These are phyloP conservation scores for Netelia fuscicornis DNA, from an alignment of 2,888 invertebrate genomes.

Conservation along the genomic window DNA sequence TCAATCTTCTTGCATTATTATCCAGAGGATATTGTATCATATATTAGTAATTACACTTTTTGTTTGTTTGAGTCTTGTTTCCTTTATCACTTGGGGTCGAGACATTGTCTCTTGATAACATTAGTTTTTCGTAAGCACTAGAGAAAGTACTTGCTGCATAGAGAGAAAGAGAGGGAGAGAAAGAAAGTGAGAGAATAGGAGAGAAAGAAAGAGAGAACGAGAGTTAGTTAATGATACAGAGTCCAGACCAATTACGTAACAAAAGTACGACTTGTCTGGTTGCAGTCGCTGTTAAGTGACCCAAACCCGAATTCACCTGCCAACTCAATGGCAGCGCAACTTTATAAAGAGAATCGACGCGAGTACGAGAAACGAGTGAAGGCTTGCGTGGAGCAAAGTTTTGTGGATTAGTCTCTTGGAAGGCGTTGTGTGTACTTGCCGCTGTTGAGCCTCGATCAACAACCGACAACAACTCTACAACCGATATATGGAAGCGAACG, in stretches of 20 bases:
- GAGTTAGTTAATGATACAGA: constrained; percentile 22
- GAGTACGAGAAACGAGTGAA: constrained; percentile 99
- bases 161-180: constrained; percentile 31
- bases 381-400: constrained; percentile 99
- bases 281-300: constrained; percentile 99
- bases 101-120: not conserved
- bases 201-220: not conserved
- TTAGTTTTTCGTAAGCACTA: constrained; percentile 4
- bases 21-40: constrained; percentile 1
- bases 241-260: constrained; percentile 57
- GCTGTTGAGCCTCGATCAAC: constrained; percentile 72
- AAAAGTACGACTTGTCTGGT: constrained; percentile 82
- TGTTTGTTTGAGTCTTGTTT: not conserved
- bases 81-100: not conserved
- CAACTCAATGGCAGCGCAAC: constrained; percentile 99
- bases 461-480: constrained; percentile 76
- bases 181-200: constrained; percentile 9
- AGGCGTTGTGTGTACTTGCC: constrained; percentile 66
- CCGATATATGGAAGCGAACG: constrained; percentile 78
- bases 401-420: constrained; percentile 92
- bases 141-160: constrained; percentile 18
- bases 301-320: constrained; percentile 99
- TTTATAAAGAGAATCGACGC: constrained; percentile 99
- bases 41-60: not conserved
- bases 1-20: not conserved